Evolutionary conservation across 2,888 invertebrate genomes (phyloP).

Genomic region (Troilus luridus): DNA sequence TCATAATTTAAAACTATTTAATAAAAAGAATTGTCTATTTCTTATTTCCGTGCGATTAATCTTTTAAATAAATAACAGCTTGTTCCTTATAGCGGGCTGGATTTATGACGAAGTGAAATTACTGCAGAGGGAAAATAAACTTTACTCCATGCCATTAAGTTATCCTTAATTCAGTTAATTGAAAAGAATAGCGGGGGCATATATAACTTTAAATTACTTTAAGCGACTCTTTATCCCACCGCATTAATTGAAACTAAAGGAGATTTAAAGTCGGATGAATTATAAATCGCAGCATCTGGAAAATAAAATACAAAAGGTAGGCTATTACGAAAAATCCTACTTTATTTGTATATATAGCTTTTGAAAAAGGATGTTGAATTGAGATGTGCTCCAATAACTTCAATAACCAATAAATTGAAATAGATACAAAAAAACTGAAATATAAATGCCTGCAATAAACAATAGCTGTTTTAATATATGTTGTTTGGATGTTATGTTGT

Average conservation of each 20-base stretch:
- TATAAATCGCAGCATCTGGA: neutral
- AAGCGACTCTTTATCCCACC: neutral
- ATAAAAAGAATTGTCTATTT: neutral
- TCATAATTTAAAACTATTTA: too few species aligned
- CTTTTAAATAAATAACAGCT: neutral
- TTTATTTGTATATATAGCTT: too few species aligned
- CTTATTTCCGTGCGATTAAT: neutral
- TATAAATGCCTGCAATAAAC: too few species aligned
- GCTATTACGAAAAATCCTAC: neutral
- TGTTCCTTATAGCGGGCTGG: neutral
- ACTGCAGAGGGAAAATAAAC: neutral
- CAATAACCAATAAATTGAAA: too few species aligned
- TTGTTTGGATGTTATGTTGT: too few species aligned
- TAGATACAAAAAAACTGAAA: too few species aligned
- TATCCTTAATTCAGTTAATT: conserved; percentile 35
- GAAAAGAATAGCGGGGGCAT: neutral
- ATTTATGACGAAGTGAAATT: conserved; percentile 7
- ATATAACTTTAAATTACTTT: conserved; percentile 15
- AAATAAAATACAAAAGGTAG: neutral
- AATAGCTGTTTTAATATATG: too few species aligned
- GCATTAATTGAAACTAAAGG: neutral
- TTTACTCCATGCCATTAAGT: conserved; percentile 13
- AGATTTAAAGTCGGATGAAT: neutral
- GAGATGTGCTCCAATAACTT: too few species aligned
- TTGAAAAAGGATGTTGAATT: too few species aligned